Percentiles rank a stretch among this genome's conserved stretches.
phyloP scores from a whole-genome alignment of 2,888 invertebrate genomes.

The Nymphalis urticae region DNA sequence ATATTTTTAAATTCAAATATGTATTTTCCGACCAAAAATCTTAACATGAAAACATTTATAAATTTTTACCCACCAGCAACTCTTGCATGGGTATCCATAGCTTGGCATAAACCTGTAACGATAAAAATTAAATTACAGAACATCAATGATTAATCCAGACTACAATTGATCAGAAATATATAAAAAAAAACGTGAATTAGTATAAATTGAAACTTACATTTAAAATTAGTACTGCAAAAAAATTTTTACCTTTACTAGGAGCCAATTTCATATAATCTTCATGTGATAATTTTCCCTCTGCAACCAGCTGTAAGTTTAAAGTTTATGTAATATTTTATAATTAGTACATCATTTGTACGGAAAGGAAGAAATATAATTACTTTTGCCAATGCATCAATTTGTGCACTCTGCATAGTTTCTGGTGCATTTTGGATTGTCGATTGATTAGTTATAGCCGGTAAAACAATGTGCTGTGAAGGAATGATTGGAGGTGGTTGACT shows the following conservation, averaged over 20 bases:
- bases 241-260: constrained; percentile 66
- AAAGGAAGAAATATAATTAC: constrained; percentile 53
- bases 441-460: constrained; percentile 37
- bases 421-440: constrained; percentile 14
- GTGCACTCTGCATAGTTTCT: constrained; percentile 45
- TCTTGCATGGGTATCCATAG: constrained; percentile 55
- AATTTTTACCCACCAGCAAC: constrained; percentile 58
- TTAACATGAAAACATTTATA: neutral
- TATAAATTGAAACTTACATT: constrained; percentile 13
- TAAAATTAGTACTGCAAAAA: neutral
- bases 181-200: no score
- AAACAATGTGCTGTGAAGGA: constrained; percentile 46
- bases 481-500: constrained; percentile 45
- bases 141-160: neutral
- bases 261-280: constrained; percentile 74
- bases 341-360: constrained; percentile 20
- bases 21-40: no score
- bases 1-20: no score
- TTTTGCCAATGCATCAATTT: constrained; percentile 72
- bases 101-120: constrained; percentile 60
- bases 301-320: constrained; percentile 72
- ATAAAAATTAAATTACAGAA: constrained; percentile 28
- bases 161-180: neutral
- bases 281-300: constrained; percentile 73
- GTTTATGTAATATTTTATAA: constrained; percentile 30